Evolutionary conservation across 64 coral and sea anemone species (phyloP).

Genomic region (Montipora efflorescens): DNA sequence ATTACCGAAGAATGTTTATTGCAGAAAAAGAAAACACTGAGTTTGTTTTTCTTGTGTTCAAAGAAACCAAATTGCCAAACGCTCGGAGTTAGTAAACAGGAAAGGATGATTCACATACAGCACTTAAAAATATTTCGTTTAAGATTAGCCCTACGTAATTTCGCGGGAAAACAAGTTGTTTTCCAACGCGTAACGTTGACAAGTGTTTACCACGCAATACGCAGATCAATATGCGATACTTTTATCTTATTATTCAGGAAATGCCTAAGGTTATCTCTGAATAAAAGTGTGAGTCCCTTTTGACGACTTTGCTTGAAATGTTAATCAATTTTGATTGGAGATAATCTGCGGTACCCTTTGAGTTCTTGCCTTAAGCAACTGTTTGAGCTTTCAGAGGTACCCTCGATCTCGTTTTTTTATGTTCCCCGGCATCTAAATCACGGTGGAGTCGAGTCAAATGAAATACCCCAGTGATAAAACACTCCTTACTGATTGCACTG

Average conservation of each 20-base stretch:
- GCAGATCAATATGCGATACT: not conserved
- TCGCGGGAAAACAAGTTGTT: not conserved
- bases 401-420: not conserved
- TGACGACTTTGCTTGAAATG: slow-evolving; percentile 29
- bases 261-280: slow-evolving; percentile 5
- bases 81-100: not conserved
- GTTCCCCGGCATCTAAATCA: not conserved
- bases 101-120: not conserved
- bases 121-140: too few relatives aligned
- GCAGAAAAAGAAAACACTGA: not conserved
- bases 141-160: not conserved
- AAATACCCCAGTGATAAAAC: not conserved
- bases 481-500: slow-evolving; percentile 30
- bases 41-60: slow-evolving; percentile 17
- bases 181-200: not conserved
- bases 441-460: not conserved
- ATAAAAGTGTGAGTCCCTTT: slow-evolving; percentile 26
- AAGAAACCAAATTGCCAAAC: not conserved
- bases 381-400: not conserved
- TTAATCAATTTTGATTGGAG: slow-evolving; percentile 30
- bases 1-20: not conserved
- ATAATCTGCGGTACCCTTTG: slow-evolving; percentile 49
- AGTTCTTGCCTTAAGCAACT: not conserved
- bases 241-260: slow-evolving; percentile 51
- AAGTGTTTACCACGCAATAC: not conserved